phyloP scores from a whole-genome alignment of 2,113 vertebrate genomes.

The Phainopepla nitens region DNA sequence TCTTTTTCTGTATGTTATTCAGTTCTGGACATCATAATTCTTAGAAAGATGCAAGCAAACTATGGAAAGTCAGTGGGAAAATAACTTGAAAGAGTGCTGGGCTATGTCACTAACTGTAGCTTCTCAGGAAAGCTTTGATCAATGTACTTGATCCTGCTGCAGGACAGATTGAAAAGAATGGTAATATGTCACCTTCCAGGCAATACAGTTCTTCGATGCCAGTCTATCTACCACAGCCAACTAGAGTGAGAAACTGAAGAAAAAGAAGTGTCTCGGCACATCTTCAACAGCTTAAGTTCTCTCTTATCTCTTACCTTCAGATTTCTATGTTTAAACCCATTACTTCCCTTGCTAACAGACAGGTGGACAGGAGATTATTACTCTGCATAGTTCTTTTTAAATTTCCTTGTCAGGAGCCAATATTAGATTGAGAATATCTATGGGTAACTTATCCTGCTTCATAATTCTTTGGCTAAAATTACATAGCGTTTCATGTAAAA shows the following conservation, averaged over 20 bases:
- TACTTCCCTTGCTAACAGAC: background rate
- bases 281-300: background rate
- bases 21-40: background rate
- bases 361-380: background rate
- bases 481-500: background rate
- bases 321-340: background rate
- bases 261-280: background rate
- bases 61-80: background rate
- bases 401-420: background rate
- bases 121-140: background rate
- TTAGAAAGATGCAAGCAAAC: background rate
- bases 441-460: background rate
- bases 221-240: background rate
- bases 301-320: background rate
- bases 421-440: background rate
- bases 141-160: background rate
- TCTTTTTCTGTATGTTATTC: background rate
- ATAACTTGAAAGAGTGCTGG: background rate
- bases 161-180: background rate
- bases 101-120: background rate
- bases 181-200: background rate
- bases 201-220: background rate
- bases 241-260: background rate
- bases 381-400: background rate
- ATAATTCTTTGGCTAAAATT: background rate